Evolutionary conservation across 2,888 invertebrate genomes (phyloP).

Genomic region (Drosophila longiperda): DNA sequence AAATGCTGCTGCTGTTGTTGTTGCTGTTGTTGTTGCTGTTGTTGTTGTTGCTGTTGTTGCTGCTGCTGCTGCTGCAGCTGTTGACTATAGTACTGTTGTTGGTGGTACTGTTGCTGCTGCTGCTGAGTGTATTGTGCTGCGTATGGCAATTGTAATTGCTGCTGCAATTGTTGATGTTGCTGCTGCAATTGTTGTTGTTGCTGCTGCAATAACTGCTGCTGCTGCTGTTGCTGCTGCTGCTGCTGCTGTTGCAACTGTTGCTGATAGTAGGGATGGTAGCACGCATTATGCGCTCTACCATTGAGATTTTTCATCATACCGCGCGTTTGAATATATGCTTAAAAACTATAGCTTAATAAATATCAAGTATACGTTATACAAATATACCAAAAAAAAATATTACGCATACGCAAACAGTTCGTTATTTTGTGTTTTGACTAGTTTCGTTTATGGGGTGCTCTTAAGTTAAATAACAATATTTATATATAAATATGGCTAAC

Average conservation of each 20-base stretch:
- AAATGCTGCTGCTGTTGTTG: constrained; percentile 60
- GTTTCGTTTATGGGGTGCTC: constrained; percentile 45
- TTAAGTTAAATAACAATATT: constrained; percentile 43
- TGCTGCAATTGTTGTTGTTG: constrained; percentile 36
- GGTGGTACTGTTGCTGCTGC: constrained; percentile 48
- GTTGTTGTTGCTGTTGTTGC: constrained; percentile 51
- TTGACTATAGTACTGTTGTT: constrained; percentile 36
- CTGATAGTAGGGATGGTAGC: constrained; percentile 75
- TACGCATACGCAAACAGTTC: constrained; percentile 68
- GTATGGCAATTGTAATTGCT: constrained; percentile 34
- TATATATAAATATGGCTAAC: not conserved
- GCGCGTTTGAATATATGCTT: constrained; percentile 30
- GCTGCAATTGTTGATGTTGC: constrained; percentile 36
- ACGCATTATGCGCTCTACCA: constrained; percentile 78
- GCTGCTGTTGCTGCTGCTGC: constrained; percentile 52
- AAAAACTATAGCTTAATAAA: constrained; percentile 41
- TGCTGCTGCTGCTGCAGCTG: constrained; percentile 53
- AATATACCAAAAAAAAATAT: constrained; percentile 10
- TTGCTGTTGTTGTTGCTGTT: constrained; percentile 55
- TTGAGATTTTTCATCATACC: constrained; percentile 78
- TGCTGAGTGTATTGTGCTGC: constrained; percentile 42
- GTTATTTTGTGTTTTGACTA: constrained; percentile 20
- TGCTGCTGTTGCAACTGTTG: constrained; percentile 62
- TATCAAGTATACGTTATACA: constrained; percentile 69
- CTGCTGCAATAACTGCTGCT: constrained; percentile 31